Conservation (phyloP, 2,797 vertebrate genomes). For the Malurus splendens region DNA sequence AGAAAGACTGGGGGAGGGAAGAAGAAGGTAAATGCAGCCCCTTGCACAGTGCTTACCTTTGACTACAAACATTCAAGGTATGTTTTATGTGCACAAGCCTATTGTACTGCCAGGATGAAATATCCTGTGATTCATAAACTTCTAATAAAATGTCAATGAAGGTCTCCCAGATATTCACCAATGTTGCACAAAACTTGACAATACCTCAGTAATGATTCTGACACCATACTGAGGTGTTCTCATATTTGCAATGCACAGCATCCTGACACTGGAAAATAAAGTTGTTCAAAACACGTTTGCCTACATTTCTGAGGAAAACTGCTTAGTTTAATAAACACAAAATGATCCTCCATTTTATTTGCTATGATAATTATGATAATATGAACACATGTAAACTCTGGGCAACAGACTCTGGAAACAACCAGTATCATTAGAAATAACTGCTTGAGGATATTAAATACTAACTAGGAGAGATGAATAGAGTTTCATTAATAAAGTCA, state of each 20-base stretch:
- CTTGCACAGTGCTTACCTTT: not conserved
- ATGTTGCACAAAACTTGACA: not conserved
- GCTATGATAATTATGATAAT: not conserved
- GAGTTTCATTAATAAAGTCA: not conserved
- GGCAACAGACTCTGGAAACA: not conserved
- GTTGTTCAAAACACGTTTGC: not conserved
- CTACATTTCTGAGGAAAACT: not conserved
- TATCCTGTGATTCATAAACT: not conserved
- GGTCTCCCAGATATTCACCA: not conserved
- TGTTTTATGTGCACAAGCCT: not conserved
- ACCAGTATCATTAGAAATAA: not conserved
- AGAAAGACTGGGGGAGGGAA: not conserved
- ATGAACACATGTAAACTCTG: not conserved
- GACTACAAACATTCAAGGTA: not conserved
- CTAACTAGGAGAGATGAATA: not conserved
- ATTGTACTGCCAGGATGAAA: not conserved
- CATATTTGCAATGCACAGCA: fast-evolving
- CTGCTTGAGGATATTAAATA: not conserved
- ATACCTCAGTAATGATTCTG: not conserved
- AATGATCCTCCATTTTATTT: not conserved
- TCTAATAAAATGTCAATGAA: not conserved
- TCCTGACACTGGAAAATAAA: not conserved
- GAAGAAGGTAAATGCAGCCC: not conserved
- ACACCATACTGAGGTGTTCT: not conserved
- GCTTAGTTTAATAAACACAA: not conserved